phyloP scores from a whole-genome alignment of 1,140 invertebrate genomes.

The Pygmarrhopalites habei region DNA sequence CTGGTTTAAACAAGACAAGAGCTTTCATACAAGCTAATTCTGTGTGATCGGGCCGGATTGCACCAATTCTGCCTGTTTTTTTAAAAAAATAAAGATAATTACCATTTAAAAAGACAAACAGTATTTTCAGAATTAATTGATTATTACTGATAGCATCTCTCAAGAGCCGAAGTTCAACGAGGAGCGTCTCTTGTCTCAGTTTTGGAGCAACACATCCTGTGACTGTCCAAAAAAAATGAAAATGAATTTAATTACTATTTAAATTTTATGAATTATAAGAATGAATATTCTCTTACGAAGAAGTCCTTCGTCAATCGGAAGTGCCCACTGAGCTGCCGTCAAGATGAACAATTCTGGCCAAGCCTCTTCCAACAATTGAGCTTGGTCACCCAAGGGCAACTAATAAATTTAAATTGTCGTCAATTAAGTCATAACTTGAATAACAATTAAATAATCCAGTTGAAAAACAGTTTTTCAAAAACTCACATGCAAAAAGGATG shows the following conservation, averaged over 20 bases:
- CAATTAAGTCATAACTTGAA: too few relatives aligned
- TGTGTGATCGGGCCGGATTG: slow-evolving; percentile 64
- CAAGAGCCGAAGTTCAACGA: slow-evolving; percentile 51
- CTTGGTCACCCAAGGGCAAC: slow-evolving; percentile 53
- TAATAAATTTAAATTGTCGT: background rate
- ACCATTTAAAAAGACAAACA: too few relatives aligned
- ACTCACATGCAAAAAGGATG: slow-evolving; percentile 61
- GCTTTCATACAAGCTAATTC: slow-evolving; percentile 79
- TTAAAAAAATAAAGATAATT: too few relatives aligned
- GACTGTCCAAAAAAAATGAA: slow-evolving; percentile 27
- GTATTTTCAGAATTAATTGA: too few relatives aligned
- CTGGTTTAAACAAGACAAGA: slow-evolving; percentile 70
- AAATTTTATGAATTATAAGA: too few relatives aligned
- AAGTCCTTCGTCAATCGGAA: slow-evolving; percentile 62
- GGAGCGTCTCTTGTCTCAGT: slow-evolving; percentile 44
- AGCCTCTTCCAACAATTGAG: slow-evolving; percentile 62
- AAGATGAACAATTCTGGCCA: slow-evolving; percentile 81
- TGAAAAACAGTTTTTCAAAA: background rate
- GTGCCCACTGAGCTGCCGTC: slow-evolving; percentile 68
- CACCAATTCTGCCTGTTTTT: slow-evolving; percentile 57
- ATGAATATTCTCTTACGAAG: background rate
- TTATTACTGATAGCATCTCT: too few relatives aligned
- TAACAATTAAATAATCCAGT: background rate
- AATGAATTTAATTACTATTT: background rate
- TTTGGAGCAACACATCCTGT: slow-evolving; percentile 43